Conservation (phyloP, 2,888 invertebrate genomes). For the Caenorhabditis panamensis region DNA sequence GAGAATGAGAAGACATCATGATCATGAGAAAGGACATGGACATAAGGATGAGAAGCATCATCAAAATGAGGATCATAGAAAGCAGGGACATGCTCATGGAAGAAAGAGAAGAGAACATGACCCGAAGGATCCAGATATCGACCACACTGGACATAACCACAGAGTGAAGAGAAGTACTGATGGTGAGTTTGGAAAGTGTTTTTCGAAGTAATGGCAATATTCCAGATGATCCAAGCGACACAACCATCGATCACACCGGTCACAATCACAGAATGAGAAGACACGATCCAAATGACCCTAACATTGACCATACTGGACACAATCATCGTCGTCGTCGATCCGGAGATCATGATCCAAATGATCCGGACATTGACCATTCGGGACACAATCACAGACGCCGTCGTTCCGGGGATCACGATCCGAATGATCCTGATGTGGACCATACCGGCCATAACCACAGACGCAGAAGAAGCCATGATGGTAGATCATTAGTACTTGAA, state of each 20-base stretch:
- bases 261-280: conserved; percentile 44
- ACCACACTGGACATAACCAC: conserved; percentile 36
- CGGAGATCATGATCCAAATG: conserved; percentile 52
- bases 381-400: conserved; percentile 59
- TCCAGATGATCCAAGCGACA: conserved; percentile 66
- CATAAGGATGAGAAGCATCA: conserved; percentile 11
- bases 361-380: conserved; percentile 60
- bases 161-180: background rate
- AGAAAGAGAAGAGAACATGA: conserved; percentile 28
- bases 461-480: conserved; percentile 24
- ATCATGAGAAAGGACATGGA: conserved; percentile 9
- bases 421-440: conserved; percentile 58
- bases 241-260: conserved; percentile 66
- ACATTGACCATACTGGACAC: conserved; percentile 59
- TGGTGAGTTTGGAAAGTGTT: too few relatives aligned
- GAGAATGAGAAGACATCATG: conserved; percentile 42
- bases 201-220: background rate
- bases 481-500: background rate
- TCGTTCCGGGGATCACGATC: conserved; percentile 48
- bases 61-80: conserved; percentile 33
- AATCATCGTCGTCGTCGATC: conserved; percentile 46
- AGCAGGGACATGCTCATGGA: conserved; percentile 30
- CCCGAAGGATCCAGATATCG: conserved; percentile 50
- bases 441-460: conserved; percentile 64
- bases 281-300: conserved; percentile 59